These are phyloP conservation scores for Oreochromis niloticus DNA, from an alignment of 2,113 vertebrate species.

Conservation along the genomic window DNA sequence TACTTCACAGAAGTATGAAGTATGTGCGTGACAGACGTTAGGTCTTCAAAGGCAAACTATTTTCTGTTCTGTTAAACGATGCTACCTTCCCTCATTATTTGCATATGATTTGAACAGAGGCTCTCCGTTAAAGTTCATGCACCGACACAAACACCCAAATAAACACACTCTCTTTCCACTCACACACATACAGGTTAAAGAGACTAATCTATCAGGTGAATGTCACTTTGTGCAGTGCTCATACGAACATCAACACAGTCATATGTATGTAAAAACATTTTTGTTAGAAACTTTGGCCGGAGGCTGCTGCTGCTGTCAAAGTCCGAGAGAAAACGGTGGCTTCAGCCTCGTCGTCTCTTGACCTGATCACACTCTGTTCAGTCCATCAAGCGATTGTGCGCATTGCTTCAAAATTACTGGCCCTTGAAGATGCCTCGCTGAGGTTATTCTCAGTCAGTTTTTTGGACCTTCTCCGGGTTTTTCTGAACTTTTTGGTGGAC, in stretches of 20 bases:
- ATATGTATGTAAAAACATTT: neutral
- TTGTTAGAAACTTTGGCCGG: neutral
- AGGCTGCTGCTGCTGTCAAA: neutral
- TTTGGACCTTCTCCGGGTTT: slow-evolving; percentile 76
- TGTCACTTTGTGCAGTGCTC: neutral
- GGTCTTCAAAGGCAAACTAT: slow-evolving; percentile 44
- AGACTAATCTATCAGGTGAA: slow-evolving; percentile 11
- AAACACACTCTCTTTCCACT: slow-evolving; percentile 2
- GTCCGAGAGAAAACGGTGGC: slow-evolving; percentile 3
- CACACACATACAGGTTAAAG: slow-evolving; percentile 16
- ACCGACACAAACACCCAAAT: slow-evolving; percentile 21
- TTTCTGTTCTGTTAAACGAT: neutral
- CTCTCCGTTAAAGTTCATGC: slow-evolving; percentile 31
- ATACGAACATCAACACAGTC: slow-evolving; percentile 12
- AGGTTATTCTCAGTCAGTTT: slow-evolving; percentile 63
- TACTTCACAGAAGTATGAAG: slow-evolving; percentile 51
- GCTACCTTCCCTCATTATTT: slow-evolving; percentile 36
- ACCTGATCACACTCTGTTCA: neutral
- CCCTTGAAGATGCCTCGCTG: neutral
- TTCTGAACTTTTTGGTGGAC: slow-evolving; percentile 91
- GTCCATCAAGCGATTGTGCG: slow-evolving; percentile 16
- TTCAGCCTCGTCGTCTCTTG: neutral
- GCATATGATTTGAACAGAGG: slow-evolving; percentile 53
- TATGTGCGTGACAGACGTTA: slow-evolving; percentile 18
- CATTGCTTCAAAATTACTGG: slow-evolving; percentile 15